Base-by-base conservation (phyloP, 2,113 vertebrate species). In the Cyphomyrus plagiostoma region DNA sequence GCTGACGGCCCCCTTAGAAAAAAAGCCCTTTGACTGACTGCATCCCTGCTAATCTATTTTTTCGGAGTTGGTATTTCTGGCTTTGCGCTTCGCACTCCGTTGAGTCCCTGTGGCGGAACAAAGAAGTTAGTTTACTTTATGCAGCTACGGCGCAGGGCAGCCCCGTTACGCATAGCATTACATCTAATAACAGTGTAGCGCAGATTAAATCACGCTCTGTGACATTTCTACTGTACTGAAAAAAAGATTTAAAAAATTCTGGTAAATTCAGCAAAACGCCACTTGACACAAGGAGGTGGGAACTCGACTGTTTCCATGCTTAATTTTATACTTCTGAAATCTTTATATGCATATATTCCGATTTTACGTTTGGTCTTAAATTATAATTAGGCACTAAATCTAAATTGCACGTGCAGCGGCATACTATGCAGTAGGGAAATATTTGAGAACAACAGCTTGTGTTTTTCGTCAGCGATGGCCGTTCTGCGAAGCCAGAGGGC, bases 1-100 rank as follows among this genome's bases (percentile, higher is more conserved):
- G 95, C 93, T 94, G 95, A 96, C 94, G 93, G 94, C 92, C 94
- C 93, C 92, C 91, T 86, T 91, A 92, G 91, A 94, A 93, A 91
- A 50, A 89, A 92, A 89, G 92, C n/a, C 77, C 93, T 90, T 90
- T 89, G 92, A 94, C 92, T 93, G 92, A 91, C 92, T 94, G 93
- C 92, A 77, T 92, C 90, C 91, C 90, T 90, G 92, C 92, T 92
- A 92, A 95, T 95, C 91, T 93, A 91, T 87, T 91, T 89, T 92
- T 90, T 80, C 74, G 89, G 91, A 89, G 89, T 92, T 91, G 92
- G 91, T 89, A 92, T 93, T 92, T 93, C 58, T 90, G 83, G 62
- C 53, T 91, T 91, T 90, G 90, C 93, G 85, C 62, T 85, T 89
- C 42, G 91, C 86, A 19, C 85, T 89, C 58, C 35, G 58, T 52